Evolutionary conservation across 2,797 vertebrate species (phyloP).

Genomic region (Danionella dracula): DNA sequence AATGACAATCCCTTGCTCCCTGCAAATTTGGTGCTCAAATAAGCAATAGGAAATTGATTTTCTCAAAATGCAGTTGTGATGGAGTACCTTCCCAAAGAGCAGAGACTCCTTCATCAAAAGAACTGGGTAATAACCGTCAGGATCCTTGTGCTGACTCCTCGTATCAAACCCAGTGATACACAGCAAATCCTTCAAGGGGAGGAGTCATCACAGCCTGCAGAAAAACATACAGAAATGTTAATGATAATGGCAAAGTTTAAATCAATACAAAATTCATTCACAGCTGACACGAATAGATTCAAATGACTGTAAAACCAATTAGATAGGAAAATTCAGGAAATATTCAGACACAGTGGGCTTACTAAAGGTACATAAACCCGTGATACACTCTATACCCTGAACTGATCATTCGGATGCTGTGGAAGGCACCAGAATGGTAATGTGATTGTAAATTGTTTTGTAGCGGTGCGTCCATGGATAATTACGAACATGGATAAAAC

Average conservation of each 20-base stretch:
- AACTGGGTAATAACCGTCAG: background rate
- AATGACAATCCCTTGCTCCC: background rate
- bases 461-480: too few species aligned
- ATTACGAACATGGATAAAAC: too few species aligned
- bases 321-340: background rate
- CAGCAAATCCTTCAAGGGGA: background rate
- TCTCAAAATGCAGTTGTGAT: background rate
- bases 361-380: background rate
- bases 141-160: background rate
- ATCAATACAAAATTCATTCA: background rate
- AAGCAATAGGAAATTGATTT: background rate
- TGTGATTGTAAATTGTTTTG: too few species aligned
- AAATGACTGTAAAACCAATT: background rate
- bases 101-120: background rate
- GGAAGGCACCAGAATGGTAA: too few species aligned
- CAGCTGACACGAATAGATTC: background rate
- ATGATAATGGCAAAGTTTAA: background rate
- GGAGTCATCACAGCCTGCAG: background rate
- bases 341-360: background rate
- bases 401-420: background rate
- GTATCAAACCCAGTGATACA: background rate
- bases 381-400: background rate
- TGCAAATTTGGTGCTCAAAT: background rate
- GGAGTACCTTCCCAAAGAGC: background rate
- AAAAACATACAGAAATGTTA: background rate